A percentile compares a stretch with the other conserved stretches of the same genome.
These are phyloP conservation scores for Hapalemur alaotrensis DNA, from an alignment of 2,797 vertebrate species.

Conservation along the genomic window DNA sequence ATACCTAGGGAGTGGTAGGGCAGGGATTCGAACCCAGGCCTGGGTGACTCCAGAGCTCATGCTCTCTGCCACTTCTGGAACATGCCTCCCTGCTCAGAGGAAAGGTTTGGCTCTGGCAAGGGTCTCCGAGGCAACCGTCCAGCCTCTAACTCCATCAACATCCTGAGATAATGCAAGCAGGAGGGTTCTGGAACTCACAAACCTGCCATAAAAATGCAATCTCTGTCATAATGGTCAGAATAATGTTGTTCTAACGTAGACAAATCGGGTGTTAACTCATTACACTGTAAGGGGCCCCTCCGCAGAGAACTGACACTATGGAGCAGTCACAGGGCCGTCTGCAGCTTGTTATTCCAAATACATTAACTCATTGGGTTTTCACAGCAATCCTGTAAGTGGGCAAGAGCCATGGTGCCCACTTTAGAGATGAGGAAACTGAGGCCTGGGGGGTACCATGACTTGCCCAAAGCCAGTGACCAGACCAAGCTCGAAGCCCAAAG, in stretches of 20 bases:
- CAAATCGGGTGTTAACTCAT: constrained; percentile 57
- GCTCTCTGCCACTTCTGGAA: not conserved
- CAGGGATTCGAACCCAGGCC: not conserved
- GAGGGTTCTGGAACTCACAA: constrained; percentile 70
- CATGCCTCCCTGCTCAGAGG: not conserved
- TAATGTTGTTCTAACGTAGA: constrained; percentile 76
- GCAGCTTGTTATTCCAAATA: not conserved
- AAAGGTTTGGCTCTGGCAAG: constrained; percentile 43
- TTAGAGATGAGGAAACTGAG: constrained; percentile 60
- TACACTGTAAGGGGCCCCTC: not conserved
- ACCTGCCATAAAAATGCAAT: constrained; percentile 73
- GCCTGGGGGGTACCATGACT: not conserved
- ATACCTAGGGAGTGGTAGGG: not conserved
- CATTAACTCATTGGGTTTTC: not conserved
- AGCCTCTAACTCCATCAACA: constrained; percentile 64
- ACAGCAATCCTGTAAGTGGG: not conserved
- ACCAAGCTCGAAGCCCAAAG: not conserved
- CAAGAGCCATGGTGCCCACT: constrained; percentile 29
- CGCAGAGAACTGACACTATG: not conserved
- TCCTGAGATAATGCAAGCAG: constrained; percentile 65
- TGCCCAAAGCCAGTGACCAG: not conserved
- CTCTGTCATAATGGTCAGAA: constrained; percentile 69
- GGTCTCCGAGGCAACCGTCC: constrained; percentile 61
- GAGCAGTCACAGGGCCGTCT: not conserved
- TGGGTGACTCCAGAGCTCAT: not conserved